Evolutionary conservation across 2,888 invertebrate species (phyloP).

Genomic region (Linnaemya tessellans): DNA sequence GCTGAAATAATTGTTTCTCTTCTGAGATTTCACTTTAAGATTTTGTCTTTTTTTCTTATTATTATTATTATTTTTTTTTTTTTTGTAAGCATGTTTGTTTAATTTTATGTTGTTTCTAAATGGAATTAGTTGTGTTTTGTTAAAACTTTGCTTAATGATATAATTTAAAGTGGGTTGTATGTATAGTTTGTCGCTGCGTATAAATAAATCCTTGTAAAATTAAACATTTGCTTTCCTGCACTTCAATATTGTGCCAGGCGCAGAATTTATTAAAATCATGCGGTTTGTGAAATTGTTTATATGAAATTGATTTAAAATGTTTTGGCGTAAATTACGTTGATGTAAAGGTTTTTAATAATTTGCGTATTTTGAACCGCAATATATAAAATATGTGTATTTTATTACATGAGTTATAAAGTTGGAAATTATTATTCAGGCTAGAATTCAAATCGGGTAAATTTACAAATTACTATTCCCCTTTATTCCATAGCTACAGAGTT

Average conservation of each 20-base stretch:
- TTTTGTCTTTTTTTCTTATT: conserved; percentile 53
- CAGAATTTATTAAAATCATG: background rate
- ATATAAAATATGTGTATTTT: too few species aligned
- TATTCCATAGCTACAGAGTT: too few species aligned
- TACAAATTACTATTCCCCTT: too few species aligned
- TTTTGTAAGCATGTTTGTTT: conserved; percentile 30
- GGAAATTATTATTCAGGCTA: too few species aligned
- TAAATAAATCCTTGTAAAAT: background rate
- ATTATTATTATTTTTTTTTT: too few species aligned
- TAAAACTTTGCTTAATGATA: conserved; percentile 25
- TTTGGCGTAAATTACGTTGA: too few species aligned
- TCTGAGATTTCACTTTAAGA: conserved; percentile 74
- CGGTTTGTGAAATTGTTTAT: too few species aligned
- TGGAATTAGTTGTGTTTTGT: background rate
- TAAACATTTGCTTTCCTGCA: background rate
- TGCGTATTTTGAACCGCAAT: too few species aligned
- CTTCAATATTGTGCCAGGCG: background rate
- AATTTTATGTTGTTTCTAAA: conserved; percentile 2
- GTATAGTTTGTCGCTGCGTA: background rate
- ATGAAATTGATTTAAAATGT: too few species aligned
- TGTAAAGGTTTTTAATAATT: too few species aligned
- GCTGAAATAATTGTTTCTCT: conserved; percentile 79
- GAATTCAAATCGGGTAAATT: too few species aligned
- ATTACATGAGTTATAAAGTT: too few species aligned
- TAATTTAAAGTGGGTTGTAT: background rate